A percentile compares a stretch with the other conserved stretches of the same genome.
phyloP scores from a whole-genome alignment of 2,888 invertebrate species.

The Clitarchus hookeri region DNA sequence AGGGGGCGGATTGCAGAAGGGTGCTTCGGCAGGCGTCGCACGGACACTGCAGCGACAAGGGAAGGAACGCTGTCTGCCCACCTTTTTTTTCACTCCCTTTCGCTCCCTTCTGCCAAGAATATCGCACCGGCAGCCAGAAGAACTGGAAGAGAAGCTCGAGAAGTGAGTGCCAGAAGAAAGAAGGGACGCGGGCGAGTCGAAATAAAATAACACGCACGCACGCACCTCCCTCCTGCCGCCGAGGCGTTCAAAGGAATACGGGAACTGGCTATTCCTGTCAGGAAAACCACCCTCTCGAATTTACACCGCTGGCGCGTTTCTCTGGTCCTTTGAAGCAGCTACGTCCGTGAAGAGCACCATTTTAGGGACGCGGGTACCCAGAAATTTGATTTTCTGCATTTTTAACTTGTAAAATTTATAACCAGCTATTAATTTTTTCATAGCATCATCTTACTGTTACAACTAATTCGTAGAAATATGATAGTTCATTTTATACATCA shows the following conservation, averaged over 20 bases:
- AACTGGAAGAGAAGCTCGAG: no score
- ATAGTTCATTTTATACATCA: no score
- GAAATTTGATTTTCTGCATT: no score
- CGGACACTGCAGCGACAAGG: conserved; percentile 7
- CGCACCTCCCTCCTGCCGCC: neutral
- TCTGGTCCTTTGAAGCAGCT: no score
- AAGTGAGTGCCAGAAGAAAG: no score
- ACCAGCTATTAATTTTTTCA: no score
- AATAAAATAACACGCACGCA: conserved; percentile 9
- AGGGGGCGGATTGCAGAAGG: neutral
- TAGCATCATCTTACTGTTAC: no score
- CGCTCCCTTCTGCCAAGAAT: neutral
- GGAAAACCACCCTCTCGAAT: conserved; percentile 1
- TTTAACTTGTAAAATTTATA: no score
- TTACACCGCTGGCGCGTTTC: neutral
- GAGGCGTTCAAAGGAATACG: neutral
- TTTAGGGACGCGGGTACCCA: no score
- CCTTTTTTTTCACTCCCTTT: neutral
- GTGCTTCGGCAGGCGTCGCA: neutral
- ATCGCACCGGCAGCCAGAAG: neutral
- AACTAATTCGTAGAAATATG: no score
- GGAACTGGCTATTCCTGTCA: conserved; percentile 6
- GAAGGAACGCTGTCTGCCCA: neutral
- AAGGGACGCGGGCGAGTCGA: neutral
- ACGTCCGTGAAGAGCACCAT: no score